Conservation (phyloP, 2,113 vertebrate genomes). For the Gracilinanus agilis region DNA sequence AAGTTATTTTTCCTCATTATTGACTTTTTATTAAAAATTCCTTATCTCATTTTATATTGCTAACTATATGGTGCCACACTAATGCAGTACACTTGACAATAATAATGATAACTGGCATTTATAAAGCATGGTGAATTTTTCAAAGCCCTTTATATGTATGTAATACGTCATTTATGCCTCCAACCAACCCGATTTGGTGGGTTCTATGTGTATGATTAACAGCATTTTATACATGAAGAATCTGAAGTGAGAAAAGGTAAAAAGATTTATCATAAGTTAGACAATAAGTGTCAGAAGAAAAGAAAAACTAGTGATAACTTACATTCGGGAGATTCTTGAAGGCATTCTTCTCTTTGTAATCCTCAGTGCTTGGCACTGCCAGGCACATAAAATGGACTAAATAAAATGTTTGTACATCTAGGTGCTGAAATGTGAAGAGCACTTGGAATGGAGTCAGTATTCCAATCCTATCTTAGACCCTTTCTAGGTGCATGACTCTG, state of each 20-base stretch:
- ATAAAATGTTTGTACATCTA: neutral
- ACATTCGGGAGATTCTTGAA: neutral
- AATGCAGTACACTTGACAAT: neutral
- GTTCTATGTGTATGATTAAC: neutral
- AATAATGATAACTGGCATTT: neutral
- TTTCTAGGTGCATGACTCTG: neutral
- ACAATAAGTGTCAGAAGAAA: neutral
- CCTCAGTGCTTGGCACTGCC: neutral
- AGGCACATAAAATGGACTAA: neutral
- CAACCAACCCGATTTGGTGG: neutral
- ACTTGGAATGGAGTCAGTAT: neutral
- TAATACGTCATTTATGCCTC: neutral
- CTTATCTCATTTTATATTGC: neutral
- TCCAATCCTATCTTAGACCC: neutral
- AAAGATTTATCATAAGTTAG: rapidly evolving
- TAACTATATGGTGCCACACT: neutral
- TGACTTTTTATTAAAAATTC: neutral
- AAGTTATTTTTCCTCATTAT: neutral
- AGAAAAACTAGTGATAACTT: neutral
- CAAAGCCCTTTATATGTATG: neutral
- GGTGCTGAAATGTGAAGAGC: neutral
- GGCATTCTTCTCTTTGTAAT: neutral
- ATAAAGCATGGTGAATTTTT: neutral
- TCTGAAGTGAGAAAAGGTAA: neutral
- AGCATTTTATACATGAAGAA: neutral